Evolutionary conservation across 2,113 vertebrate species (phyloP), one percentile per base, ranked within the genome.

Genomic region (Tiliqua scincoides): DNA sequence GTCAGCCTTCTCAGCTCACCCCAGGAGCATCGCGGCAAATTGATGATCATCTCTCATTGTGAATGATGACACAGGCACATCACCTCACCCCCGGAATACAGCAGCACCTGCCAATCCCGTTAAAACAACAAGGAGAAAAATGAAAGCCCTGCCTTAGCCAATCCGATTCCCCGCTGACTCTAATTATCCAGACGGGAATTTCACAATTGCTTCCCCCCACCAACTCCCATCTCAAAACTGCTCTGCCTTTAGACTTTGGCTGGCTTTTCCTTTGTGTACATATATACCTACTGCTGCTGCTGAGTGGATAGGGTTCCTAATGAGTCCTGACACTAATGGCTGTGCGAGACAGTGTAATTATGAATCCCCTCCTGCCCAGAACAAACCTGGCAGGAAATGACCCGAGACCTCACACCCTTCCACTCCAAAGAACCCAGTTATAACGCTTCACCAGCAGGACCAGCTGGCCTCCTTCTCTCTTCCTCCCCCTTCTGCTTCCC

Each of bases 311-410:
- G 93, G 94, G 93, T 94, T 96, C 93, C 92, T 96, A 97, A 97
- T 96, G 96, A 97, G 95, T 95, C 95, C 95, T 97, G 96, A 97
- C 95, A 96, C 95, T 96, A 97, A 97, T 96, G 95, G 95, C 93
- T 93, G 93, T 88, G 93, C 83, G 93, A 97, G 94, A 96, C 93
- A 82, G 90, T 0, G 1, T 94, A 96, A 96, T 96, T 96, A 95
- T 89, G 90, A 90, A 85, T 88, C 88, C 93, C 91, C 87, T 91
- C 93, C 91, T 87, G 74, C 81, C 93, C 82, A 81, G 92, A 89
- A 35, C 89, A 91, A 95, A 94, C 95, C 94, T 94, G 91, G 93
- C 95, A 97, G 96, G 95, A 95, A 96, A 94, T 95, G 94, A 97
- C 95, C 95, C 86, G 71, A 93, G 95, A 94, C 91, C 94, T 96